Conservation (phyloP, 2,888 invertebrate genomes). For the Leptopilina drosophilae region DNA sequence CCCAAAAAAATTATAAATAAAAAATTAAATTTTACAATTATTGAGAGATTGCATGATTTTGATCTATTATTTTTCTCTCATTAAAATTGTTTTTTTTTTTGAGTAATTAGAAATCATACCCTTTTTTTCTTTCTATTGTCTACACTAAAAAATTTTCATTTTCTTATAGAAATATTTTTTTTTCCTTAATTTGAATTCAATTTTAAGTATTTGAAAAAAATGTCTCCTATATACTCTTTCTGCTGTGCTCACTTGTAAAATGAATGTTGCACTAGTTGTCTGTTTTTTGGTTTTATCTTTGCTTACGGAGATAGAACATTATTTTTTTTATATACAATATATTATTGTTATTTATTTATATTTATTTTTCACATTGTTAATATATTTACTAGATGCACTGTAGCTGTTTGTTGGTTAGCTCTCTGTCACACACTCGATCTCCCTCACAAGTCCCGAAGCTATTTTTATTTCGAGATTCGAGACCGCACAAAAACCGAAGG, state of each 20-base stretch:
- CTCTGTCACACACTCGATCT: constrained; percentile 76
- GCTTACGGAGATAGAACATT: constrained; percentile 43
- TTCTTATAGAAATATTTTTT: neutral
- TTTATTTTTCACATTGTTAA: constrained; percentile 76
- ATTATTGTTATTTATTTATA: constrained; percentile 67
- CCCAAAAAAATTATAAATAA: neutral
- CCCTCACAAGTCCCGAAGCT: constrained; percentile 74
- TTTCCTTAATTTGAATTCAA: no score
- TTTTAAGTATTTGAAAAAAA: no score
- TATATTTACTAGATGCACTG: constrained; percentile 78
- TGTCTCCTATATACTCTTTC: constrained; percentile 47
- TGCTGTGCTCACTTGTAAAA: constrained; percentile 51
- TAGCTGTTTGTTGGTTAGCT: constrained; percentile 77
- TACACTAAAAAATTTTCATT: neutral
- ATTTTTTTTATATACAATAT: constrained; percentile 53
- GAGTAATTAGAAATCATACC: constrained; percentile 17
- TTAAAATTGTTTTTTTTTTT: neutral
- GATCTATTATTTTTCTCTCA: neutral
- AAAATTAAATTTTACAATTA: no score
- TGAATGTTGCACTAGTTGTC: constrained; percentile 55
- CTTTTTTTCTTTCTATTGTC: constrained; percentile 31
- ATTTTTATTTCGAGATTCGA: constrained; percentile 75
- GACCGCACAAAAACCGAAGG: constrained; percentile 64
- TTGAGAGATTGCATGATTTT: constrained; percentile 18
- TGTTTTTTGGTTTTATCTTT: constrained; percentile 61